Base-by-base conservation (phyloP, 2,888 invertebrate genomes). In the Creontiades dilutus region DNA sequence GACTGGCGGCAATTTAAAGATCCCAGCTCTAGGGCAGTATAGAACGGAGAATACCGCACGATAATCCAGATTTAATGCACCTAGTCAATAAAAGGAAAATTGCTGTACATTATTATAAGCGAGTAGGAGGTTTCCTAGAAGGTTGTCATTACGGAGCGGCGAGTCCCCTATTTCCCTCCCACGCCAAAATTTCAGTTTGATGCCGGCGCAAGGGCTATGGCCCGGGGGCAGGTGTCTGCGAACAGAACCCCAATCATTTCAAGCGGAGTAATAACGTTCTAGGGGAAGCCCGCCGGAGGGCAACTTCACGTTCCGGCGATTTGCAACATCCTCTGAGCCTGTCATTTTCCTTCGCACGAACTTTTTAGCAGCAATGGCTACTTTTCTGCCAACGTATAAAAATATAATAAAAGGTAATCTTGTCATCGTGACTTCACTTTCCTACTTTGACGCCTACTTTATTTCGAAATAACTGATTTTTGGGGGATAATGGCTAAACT, bases 341-440 rank as follows among this genome's bases (percentile, higher is more conserved):
- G 19, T 61, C 14, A 76, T 76, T 76, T 76, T 13, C 14, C n/a
- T 5, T 76, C 14, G 76, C 76, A 76, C 76, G 76, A 76, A 76
- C 37, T 76, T 76, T 75, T 61, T 61, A 19, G 16, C 19, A 19
- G 61, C 61, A 12, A 61, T 19, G 61, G 61, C 61, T 61, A 61
- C 61, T 61, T 61, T 61, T 61, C 61, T 61, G 61, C 61, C 61
- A 19, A 61, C 19, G 61, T 61, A 61, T 61, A 61, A 61, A 61
- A 61, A 61, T 61, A 61, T 61, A 61, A 61, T 61, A 61, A 61
- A 61, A 61, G n/a, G 61, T 61, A 61, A 61, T 61, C 61, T n/a
- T 19, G 16, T 52, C 61, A 19, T 61, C 61, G 61, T 61, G 61
- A 61, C 19, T n/a, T 16, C 61, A n/a, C n/a, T 61, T 61, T 19